Percentiles rank a stretch among this genome's conserved stretches.
Evolutionary conservation across 2,888 invertebrate species (phyloP).

Genomic region (Phania funesta): DNA sequence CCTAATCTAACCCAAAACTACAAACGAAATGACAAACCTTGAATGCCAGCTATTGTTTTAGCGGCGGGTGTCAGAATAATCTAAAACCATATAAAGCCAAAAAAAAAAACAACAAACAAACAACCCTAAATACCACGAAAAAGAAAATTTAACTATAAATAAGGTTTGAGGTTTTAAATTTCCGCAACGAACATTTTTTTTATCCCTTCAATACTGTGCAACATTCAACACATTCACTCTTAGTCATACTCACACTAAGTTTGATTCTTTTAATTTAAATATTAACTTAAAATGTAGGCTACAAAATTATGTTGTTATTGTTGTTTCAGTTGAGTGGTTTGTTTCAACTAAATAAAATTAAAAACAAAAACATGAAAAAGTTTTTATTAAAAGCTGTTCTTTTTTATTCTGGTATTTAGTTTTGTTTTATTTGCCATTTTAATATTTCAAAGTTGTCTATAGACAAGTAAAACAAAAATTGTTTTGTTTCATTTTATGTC

Average conservation of each 20-base stretch:
- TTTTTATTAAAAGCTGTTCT: constrained; percentile 36
- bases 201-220: too few relatives aligned
- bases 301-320: background rate
- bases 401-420: constrained; percentile 7
- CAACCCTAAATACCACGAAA: background rate
- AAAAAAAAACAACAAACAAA: too few relatives aligned
- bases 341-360: background rate
- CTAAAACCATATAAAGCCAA: too few relatives aligned
- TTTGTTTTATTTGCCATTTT: constrained; percentile 35
- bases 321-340: background rate
- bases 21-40: too few relatives aligned
- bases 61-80: too few relatives aligned
- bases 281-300: background rate
- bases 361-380: background rate
- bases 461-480: background rate
- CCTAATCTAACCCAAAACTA: too few relatives aligned
- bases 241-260: background rate
- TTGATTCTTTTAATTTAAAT: background rate
- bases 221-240: background rate
- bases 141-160: background rate
- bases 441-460: constrained; percentile 35
- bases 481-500: background rate
- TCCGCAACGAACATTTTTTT: background rate
- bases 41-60: too few relatives aligned
- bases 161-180: background rate